Percentiles rank a stretch among this genome's conserved stretches.
Evolutionary conservation across 2,113 vertebrate genomes (phyloP).

Genomic region (Gymnarchus niloticus): DNA sequence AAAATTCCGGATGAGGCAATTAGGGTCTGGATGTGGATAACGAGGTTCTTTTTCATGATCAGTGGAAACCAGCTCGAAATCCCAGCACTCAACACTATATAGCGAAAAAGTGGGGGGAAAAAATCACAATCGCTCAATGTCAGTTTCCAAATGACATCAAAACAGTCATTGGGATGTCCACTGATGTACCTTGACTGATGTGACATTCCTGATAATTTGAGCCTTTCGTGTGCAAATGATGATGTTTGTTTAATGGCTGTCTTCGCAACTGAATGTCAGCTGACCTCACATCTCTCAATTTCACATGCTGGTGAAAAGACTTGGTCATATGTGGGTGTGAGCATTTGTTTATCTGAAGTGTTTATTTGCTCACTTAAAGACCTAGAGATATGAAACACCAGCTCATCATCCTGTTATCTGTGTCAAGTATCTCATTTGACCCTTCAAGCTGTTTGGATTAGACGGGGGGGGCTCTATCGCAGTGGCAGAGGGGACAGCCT

Average conservation of each 20-base stretch:
- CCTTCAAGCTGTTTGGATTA: conserved; percentile 5
- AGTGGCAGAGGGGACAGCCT: not conserved
- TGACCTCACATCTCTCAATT: not conserved
- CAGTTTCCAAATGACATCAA: not conserved
- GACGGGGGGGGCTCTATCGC: not conserved
- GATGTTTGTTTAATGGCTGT: not conserved
- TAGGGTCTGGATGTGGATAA: not conserved
- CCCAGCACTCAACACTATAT: not conserved
- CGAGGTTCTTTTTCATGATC: not conserved
- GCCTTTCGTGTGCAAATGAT: not conserved
- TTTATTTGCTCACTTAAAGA: not conserved
- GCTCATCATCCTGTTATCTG: not conserved
- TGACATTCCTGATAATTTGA: not conserved
- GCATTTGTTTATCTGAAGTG: not conserved
- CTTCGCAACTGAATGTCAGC: not conserved
- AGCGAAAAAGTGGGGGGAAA: not conserved
- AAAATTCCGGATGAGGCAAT: not conserved
- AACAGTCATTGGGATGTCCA: not conserved
- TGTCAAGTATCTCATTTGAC: not conserved
- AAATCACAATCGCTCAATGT: not conserved
- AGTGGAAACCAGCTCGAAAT: no score
- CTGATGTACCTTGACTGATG: conserved; percentile 1
- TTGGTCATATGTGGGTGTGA: not conserved
- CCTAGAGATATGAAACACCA: not conserved
- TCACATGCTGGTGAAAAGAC: not conserved